Base-by-base conservation (phyloP, 64 coral and sea anemone species). In the Dendronephthya gigantea region DNA sequence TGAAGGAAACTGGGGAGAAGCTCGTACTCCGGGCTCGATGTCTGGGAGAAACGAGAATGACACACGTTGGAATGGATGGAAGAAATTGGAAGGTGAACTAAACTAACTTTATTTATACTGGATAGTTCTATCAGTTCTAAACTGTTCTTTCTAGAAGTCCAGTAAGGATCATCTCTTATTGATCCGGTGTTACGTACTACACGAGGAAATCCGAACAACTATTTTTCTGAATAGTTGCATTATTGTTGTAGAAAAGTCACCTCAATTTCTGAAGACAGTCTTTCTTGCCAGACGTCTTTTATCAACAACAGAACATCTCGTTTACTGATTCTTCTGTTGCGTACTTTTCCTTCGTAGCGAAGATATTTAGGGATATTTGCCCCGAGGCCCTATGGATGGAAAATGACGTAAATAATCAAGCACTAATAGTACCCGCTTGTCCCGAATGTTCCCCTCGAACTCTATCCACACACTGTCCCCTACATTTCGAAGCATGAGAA, bases 221-320 rank as follows among this genome's bases (percentile, higher is more conserved):
- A 45, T 45, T 45, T 45, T 4, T 45, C 11, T 11, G 41, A 45
- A 45, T 4, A 45, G 11, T 4, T 45, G 41, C 11, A 45, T 45
- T 6, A 45, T 6, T 45, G 41, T 45, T 45, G 41, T 45, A 27
- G 0, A 62, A 7, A 62, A n/a, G 25, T 84, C 59, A 98, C 95
- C 89, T 98, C 92, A 28, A 92, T 92, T 47, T 93, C 92, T 17
- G 93, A 87, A 23, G 95, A 92, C 22, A 92, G 87, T 83, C 93
- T 98, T 62, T 98, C 95, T 79, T 93, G 89, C 95, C 95, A 98
- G 41, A 98, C 89, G 39, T 98, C 95, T 47, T 98, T 98, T 36
- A 98, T 93, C 23, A 98, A 89, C 17, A 98, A 87, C 8, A 92
- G 90, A n/a, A 89, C 93, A 40, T 98, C 95, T 37, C 95, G 87